A percentile compares a stretch with the other conserved stretches of the same genome.
Evolutionary conservation across 2,797 vertebrate genomes (phyloP).

Genomic region (Microcaecilia unicolor): DNA sequence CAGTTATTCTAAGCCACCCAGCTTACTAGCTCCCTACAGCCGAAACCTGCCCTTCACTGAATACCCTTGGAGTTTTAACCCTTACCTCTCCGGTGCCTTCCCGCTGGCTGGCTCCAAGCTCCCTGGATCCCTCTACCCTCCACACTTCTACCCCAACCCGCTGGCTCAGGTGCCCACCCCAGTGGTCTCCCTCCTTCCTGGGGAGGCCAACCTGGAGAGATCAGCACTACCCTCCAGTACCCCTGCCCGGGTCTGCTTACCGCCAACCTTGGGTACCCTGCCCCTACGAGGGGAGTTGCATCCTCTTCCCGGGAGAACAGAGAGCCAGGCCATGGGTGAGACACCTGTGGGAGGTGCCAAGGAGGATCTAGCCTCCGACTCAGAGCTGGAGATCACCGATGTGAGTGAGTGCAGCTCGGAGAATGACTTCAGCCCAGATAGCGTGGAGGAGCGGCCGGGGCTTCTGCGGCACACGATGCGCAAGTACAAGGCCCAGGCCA

Average conservation of each 20-base stretch:
- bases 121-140: conserved; percentile 78
- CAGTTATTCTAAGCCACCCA: conserved; percentile 78
- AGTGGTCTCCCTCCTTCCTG: conserved; percentile 60
- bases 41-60: conserved; percentile 72
- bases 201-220: conserved; percentile 46
- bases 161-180: conserved; percentile 74
- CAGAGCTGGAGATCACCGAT: conserved; percentile 86
- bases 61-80: conserved; percentile 86
- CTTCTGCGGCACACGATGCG: conserved; percentile 7
- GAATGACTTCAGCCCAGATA: conserved; percentile 47
- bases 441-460: conserved; percentile 10
- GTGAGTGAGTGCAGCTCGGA: conserved; percentile 83
- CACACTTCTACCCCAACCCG: conserved; percentile 82
- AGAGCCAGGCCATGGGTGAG: conserved; percentile 25
- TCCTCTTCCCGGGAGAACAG: too few relatives aligned
- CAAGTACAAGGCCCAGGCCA: not conserved
- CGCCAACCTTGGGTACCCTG: not conserved
- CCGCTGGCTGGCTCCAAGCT: conserved; percentile 80
- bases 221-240: not conserved
- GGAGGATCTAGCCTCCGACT: conserved; percentile 79
- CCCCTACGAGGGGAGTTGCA: not conserved
- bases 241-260: conserved; percentile 17
- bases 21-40: conserved; percentile 75
- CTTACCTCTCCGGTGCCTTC: conserved; percentile 81
- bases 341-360: conserved; percentile 59